phyloP scores from a whole-genome alignment of 2,797 vertebrate species.

The Aotus griseimembra region DNA sequence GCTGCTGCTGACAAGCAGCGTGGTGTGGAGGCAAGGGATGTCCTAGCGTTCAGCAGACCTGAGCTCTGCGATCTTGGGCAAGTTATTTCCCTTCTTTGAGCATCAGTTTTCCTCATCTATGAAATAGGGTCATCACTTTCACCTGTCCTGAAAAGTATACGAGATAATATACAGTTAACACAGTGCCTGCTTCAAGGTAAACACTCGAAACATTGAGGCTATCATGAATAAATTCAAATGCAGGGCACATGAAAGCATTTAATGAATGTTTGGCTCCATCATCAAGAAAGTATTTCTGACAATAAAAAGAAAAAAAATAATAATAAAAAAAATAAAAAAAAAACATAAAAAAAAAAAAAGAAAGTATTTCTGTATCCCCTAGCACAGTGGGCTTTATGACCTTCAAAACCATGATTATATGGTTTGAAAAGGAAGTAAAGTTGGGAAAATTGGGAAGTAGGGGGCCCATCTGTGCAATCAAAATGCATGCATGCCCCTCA shows the following conservation, averaged over 20 bases:
- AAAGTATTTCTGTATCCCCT: not conserved
- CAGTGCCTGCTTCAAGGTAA: not conserved
- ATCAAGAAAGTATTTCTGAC: not conserved
- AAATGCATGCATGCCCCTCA: not conserved
- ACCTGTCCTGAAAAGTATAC: not conserved
- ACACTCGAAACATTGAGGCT: not conserved
- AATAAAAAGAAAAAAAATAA: too few relatives aligned
- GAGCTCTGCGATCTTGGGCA: not conserved
- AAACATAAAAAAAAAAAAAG: too few relatives aligned
- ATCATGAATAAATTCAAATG: not conserved
- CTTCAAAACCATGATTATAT: not conserved
- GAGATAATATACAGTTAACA: not conserved
- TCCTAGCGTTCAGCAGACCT: too few relatives aligned
- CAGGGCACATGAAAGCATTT: rapidly evolving
- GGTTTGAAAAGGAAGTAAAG: not conserved
- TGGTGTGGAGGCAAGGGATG: not conserved
- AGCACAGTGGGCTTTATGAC: not conserved
- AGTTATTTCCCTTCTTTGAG: not conserved
- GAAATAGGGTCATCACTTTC: not conserved
- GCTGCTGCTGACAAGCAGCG: not conserved
- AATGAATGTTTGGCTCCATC: not conserved
- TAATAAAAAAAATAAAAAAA: too few relatives aligned
- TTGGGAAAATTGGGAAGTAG: not conserved
- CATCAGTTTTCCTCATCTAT: not conserved
- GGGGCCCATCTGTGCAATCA: not conserved